A percentile compares a stretch with the other conserved stretches of the same genome.
Evolutionary conservation across 64 coral and sea anemone genomes (phyloP).

Genomic region (Stylophora pistillata): DNA sequence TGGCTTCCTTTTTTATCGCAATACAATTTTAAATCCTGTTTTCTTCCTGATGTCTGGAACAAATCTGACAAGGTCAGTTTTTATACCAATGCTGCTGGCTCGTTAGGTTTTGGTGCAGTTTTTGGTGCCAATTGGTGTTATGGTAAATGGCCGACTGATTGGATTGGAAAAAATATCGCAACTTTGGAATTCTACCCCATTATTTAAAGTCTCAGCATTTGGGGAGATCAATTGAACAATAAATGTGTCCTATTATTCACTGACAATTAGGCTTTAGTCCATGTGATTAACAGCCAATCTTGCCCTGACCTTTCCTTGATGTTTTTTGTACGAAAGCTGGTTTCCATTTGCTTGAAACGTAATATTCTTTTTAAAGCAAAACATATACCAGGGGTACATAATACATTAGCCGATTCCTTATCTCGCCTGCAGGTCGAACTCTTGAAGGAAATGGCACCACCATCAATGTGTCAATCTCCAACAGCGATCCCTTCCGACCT

Average conservation of each 20-base stretch:
- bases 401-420: constrained; percentile 4
- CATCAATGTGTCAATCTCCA: background rate
- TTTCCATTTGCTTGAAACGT: constrained; percentile 4
- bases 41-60: background rate
- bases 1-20: background rate
- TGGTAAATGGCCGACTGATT: background rate
- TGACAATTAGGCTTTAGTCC: constrained; percentile 42
- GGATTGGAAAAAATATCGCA: background rate
- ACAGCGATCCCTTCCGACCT: constrained; percentile 1
- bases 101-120: constrained; percentile 34
- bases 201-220: constrained; percentile 49
- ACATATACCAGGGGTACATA: constrained; percentile 23
- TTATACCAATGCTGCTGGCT: constrained; percentile 21
- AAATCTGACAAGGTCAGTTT: background rate
- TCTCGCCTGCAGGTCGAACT: constrained; percentile 5
- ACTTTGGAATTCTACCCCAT: constrained; percentile 54
- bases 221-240: constrained; percentile 12
- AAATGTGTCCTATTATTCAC: constrained; percentile 49
- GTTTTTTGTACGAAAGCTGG: constrained; percentile 24
- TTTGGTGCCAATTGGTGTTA: constrained; percentile 42
- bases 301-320: constrained; percentile 19
- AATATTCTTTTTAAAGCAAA: constrained; percentile 35
- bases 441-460: constrained; percentile 2
- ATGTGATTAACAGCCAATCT: constrained; percentile 24
- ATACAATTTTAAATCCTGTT: background rate